Evolutionary conservation across 2,888 invertebrate genomes (phyloP).

Genomic region (Calliphora vomitoria): DNA sequence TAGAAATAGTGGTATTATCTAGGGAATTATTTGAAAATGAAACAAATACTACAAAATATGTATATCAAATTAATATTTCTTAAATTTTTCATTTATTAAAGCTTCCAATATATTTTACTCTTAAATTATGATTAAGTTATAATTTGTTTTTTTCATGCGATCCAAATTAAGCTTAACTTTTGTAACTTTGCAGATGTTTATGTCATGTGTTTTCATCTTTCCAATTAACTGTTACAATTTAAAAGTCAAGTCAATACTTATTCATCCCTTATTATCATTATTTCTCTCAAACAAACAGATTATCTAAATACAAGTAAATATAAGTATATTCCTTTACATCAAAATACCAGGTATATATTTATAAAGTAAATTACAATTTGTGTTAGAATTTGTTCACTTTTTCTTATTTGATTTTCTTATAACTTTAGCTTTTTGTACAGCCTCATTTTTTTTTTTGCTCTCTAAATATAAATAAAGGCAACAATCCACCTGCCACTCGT

Average conservation of each 20-base stretch:
- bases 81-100: background rate
- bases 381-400: background rate
- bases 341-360: slow-evolving; percentile 27
- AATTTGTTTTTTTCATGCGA: background rate
- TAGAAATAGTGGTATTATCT: too few relatives aligned
- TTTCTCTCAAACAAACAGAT: slow-evolving; percentile 8
- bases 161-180: background rate
- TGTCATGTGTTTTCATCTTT: slow-evolving; percentile 25
- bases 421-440: background rate
- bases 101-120: background rate
- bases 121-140: slow-evolving; percentile 7
- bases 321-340: slow-evolving; percentile 18
- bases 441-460: background rate
- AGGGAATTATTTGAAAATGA: too few relatives aligned
- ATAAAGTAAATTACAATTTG: slow-evolving; percentile 53
- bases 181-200: background rate
- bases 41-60: too few relatives aligned
- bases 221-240: slow-evolving; percentile 44
- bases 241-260: slow-evolving; percentile 9
- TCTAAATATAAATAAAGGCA: background rate
- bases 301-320: background rate
- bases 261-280: background rate
- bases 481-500: slow-evolving; percentile 21
- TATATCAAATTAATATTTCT: too few relatives aligned
- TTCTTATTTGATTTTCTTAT: background rate